Evolutionary conservation across 2,888 invertebrate genomes (phyloP), one percentile per base, ranked within the genome.

Genomic region (Choristoneura rosaceana): DNA sequence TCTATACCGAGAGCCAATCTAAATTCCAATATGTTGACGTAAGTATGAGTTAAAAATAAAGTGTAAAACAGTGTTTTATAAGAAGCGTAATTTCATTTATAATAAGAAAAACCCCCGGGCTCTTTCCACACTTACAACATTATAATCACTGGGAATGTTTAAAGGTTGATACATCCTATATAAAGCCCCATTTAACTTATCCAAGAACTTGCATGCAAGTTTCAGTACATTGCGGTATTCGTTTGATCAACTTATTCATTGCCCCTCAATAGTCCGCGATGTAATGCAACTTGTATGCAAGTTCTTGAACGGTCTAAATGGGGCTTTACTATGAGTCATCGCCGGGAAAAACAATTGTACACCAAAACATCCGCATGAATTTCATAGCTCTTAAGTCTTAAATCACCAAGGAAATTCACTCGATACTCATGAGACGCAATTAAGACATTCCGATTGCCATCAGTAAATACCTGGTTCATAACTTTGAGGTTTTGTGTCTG

Each of bases 381-480:
- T 71, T 71, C 66, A 67, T 62, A 58, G 41, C 45, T 59, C n/a
- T 25, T 25, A 1, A 25, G 38, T 7, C 38, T 58, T 71, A 62
- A 71, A 71, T 71, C 66, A 71, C 38, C 61, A 45, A 55, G 55
- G 66, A 45, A 67, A 55, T 67, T 52, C 8, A 52, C 52, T 52
- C 52, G 52, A 52, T 52, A 17, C 50, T 59, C 47, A 50, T 50
- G 55, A 17, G 71, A 25, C 62, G 55, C 71, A 71, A 71, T 71
- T 68, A 71, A 71, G 71, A 71, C 71, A 71, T 71, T 68, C 67
- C 71, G 71, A 63, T 71, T 47, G 55, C 55, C 71, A 71, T 71
- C 71, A 50, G 67, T 58, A 68, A 71, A 68, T 71, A 71, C 71
- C 71, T 62, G 25, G n/a, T 25, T 15, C 62, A 68, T 71, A 71